Evolutionary conservation across 2,888 invertebrate species (phyloP), one percentile per base, ranked within the genome.

Genomic region (Phalangium opilio): DNA sequence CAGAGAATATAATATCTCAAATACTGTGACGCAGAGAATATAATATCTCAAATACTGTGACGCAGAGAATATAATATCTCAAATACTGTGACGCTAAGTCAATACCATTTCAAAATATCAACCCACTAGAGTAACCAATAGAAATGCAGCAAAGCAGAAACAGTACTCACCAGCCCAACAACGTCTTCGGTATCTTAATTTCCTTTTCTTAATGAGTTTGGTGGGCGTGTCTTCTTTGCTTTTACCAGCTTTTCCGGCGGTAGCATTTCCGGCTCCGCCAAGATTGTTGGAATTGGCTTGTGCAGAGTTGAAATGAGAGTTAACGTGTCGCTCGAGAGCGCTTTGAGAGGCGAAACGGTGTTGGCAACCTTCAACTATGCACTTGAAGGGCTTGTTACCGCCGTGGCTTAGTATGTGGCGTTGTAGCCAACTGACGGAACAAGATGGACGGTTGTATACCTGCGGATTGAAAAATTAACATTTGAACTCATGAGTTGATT

Each of bases 301-400:
- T 14, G 36, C 11, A 38, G 39, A 41, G 32, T 53, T 50, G 20
- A 57, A 57, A 47, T 57, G 55, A n/a, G 52, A 50, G 41, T 57
- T 56, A 18, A 57, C 54, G 47, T 95, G 93, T 59, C 90, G 76
- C 67, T 91, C 86, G 58, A 93, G 70, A 50, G 85, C 78, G 50
- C 74, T 75, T 59, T 69, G 69, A 17, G 70, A 63, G 20, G 67
- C 64, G 59, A 72, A 72, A 35, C 70, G 62, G 50, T 65, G 64
- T 77, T 67, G 86, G 69, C 93, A 95, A 60, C 87, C 83, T 63
- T 87, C 89, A 59, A 95, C 85, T 66, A 93, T 91, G 70, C 93
- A 95, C 61, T 84, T 79, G 72, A 87, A 91, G 19, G 90, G 90
- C 65, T 91, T 90, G 68, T 83, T 87, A 40, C 87, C 87, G 41